These are phyloP conservation scores for Empidonax traillii DNA, from an alignment of 2,113 vertebrate genomes.

Conservation along the genomic window DNA sequence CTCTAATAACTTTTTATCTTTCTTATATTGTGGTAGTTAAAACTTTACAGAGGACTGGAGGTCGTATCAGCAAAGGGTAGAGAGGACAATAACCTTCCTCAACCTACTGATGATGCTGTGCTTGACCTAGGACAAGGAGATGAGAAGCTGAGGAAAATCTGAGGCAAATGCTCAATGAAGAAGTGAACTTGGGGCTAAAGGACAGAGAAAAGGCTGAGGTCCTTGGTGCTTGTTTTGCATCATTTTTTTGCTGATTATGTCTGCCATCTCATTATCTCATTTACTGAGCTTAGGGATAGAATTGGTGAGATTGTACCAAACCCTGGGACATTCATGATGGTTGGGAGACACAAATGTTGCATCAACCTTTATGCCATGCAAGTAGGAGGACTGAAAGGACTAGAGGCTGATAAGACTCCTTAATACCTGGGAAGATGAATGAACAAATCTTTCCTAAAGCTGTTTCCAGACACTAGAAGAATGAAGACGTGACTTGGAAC, in stretches of 20 bases:
- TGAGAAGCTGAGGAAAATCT: background rate
- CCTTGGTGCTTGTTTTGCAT: background rate
- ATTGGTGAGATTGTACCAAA: background rate
- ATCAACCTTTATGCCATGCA: background rate
- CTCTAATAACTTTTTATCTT: background rate
- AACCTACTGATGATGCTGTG: background rate
- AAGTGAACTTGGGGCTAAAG: background rate
- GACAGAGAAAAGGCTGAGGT: background rate
- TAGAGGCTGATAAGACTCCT: background rate
- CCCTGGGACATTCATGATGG: background rate
- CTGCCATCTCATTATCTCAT: background rate
- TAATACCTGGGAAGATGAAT: background rate
- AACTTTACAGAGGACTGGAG: background rate
- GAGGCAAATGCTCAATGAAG: background rate
- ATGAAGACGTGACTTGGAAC: background rate
- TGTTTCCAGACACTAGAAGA: background rate
- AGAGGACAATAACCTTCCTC: background rate
- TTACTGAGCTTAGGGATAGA: background rate
- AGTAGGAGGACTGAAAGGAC: fast-evolving
- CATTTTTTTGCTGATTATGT: background rate
- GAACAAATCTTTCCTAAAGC: background rate
- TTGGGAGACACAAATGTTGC: background rate
- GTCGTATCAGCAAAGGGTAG: background rate
- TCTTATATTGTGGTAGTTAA: background rate
- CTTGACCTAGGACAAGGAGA: background rate